phyloP scores from a whole-genome alignment of 2,797 vertebrate species.

The Eulemur mongoz region DNA sequence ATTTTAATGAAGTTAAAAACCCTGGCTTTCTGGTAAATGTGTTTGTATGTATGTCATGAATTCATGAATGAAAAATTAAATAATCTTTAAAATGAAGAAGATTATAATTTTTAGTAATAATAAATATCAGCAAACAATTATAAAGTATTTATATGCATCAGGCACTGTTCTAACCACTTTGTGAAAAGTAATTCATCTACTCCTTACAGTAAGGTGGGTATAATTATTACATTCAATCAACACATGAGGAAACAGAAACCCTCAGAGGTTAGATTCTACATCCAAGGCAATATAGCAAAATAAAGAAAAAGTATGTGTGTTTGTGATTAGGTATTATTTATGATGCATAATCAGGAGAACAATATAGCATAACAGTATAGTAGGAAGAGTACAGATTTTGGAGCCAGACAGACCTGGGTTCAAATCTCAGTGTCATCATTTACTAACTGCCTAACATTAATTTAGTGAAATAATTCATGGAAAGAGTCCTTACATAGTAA shows the following conservation, averaged over 20 bases:
- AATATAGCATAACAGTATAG: neutral
- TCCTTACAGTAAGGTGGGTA: neutral
- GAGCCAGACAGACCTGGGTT: neutral
- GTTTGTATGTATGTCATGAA: neutral
- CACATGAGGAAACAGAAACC: neutral
- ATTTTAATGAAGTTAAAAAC: conserved; percentile 11
- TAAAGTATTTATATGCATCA: neutral
- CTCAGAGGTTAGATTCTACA: neutral
- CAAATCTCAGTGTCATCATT: neutral
- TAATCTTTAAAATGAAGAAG: neutral
- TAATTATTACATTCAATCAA: neutral
- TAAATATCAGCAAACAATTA: neutral
- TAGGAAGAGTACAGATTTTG: neutral
- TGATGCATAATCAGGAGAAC: neutral
- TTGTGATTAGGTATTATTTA: neutral
- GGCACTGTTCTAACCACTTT: neutral
- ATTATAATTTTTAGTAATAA: neutral
- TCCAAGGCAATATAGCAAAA: neutral
- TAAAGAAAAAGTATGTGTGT: neutral
- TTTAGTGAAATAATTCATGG: neutral
- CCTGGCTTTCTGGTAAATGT: neutral
- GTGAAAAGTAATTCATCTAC: neutral
- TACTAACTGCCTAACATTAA: neutral
- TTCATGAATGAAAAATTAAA: neutral
- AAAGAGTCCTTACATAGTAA: neutral